Evolutionary conservation across 2,888 invertebrate species (phyloP).

Genomic region (Labia minor): DNA sequence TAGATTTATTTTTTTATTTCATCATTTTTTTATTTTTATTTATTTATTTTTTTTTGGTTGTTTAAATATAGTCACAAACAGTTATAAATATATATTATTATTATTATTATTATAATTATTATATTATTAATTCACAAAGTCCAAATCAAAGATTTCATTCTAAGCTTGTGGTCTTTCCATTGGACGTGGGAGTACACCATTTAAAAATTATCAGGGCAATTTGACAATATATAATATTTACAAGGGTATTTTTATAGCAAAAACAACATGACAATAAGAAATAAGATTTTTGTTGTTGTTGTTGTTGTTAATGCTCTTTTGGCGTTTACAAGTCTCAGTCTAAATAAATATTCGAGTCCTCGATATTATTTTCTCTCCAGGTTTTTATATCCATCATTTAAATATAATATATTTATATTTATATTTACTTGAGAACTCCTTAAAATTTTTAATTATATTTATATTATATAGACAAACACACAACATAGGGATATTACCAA

Average conservation of each 20-base stretch:
- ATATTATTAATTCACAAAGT: conserved; percentile 7
- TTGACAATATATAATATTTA: not conserved
- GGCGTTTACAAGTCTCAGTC: not conserved
- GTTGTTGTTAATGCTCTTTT: not conserved
- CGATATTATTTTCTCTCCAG: not conserved
- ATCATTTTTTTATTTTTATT: not conserved
- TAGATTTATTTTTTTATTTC: not conserved
- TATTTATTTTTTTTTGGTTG: conserved; percentile 3
- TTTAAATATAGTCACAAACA: conserved; percentile 9
- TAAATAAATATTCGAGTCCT: not conserved
- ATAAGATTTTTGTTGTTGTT: not conserved
- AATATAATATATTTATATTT: not conserved
- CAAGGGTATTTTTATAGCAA: not conserved
- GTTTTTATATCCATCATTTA: too few species aligned
- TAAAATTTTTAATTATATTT: not conserved
- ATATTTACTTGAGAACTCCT: not conserved
- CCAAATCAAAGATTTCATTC: not conserved
- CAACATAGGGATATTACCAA: not conserved
- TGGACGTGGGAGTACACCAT: conserved; percentile 4
- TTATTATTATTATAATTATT: too few species aligned
- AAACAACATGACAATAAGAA: not conserved
- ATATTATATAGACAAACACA: not conserved
- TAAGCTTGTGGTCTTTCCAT: conserved; percentile 13
- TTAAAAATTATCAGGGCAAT: not conserved
- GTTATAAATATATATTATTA: conserved; percentile 13